Conservation (phyloP, 1,140 invertebrate genomes). For the Elymnias hypermnestra region DNA sequence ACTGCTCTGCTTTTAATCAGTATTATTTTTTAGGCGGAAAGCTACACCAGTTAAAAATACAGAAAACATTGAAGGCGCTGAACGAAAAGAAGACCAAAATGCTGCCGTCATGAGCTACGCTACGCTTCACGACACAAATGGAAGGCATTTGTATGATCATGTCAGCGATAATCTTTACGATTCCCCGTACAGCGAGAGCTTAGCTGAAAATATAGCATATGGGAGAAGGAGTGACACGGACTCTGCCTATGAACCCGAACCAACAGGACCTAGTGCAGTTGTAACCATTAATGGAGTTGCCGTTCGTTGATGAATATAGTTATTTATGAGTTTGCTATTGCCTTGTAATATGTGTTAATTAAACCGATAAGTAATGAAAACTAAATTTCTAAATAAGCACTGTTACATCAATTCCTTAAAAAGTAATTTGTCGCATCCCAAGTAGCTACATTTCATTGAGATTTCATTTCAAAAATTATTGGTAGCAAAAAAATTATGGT, state of each 20-base stretch:
- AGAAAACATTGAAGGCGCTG: slow-evolving; percentile 89
- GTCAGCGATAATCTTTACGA: slow-evolving; percentile 86
- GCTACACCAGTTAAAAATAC: slow-evolving; percentile 91
- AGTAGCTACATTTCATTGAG: too few relatives aligned
- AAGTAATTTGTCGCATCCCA: too few relatives aligned
- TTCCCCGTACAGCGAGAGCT: slow-evolving; percentile 77
- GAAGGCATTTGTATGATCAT: slow-evolving; percentile 83
- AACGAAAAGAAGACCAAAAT: slow-evolving; percentile 89
- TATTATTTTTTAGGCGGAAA: too few relatives aligned
- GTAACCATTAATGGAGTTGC: slow-evolving; percentile 73
- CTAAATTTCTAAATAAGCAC: too few relatives aligned
- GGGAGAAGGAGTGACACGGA: slow-evolving; percentile 71
- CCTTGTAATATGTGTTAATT: too few relatives aligned
- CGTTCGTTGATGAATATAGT: slow-evolving; percentile 46
- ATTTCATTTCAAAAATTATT: too few relatives aligned
- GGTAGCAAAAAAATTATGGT: too few relatives aligned
- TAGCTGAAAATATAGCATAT: slow-evolving; percentile 67
- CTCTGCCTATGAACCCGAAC: slow-evolving; percentile 75
- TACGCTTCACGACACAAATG: slow-evolving; percentile 83
- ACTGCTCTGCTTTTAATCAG: too few relatives aligned
- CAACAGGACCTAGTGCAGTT: slow-evolving; percentile 50
- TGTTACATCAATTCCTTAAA: too few relatives aligned
- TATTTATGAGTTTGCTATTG: slow-evolving; percentile 6
- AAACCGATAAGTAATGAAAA: too few relatives aligned
- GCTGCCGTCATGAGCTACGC: slow-evolving; percentile 92